A percentile compares a stretch with the other conserved stretches of the same genome.
These are phyloP conservation scores for Zosterops lateralis DNA, from an alignment of 2,113 vertebrate species.

Conservation along the genomic window DNA sequence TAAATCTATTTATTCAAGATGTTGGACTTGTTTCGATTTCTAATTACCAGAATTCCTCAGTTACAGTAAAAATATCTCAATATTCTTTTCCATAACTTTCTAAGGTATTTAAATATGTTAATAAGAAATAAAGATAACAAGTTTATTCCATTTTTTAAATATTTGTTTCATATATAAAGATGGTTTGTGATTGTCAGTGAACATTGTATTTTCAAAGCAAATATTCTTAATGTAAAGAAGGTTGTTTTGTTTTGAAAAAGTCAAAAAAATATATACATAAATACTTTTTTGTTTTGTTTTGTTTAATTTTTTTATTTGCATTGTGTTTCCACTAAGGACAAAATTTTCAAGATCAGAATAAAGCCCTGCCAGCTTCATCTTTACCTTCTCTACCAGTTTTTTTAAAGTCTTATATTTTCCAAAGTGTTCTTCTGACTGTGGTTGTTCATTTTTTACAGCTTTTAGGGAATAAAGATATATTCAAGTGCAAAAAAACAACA, in stretches of 20 bases:
- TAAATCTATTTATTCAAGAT: not conserved
- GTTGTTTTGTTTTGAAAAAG: fast-evolving
- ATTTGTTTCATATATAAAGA: not conserved
- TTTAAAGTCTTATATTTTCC: not conserved
- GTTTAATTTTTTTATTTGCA: not conserved
- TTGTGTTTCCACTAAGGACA: not conserved
- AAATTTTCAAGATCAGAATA: not conserved
- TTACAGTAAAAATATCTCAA: not conserved
- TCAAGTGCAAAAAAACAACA: not conserved
- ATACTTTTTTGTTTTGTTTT: not conserved
- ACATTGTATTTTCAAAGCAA: not conserved
- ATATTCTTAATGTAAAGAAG: not conserved
- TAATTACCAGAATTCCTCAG: not conserved
- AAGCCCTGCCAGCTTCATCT: not conserved
- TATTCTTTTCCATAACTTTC: not conserved
- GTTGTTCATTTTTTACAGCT: not conserved
- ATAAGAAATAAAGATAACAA: not conserved
- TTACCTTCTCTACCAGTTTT: not conserved
- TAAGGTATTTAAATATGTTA: not conserved
- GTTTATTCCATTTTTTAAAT: fast-evolving
- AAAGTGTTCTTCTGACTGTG: not conserved
- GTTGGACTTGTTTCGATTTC: not conserved
- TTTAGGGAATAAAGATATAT: not conserved
- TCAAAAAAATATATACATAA: not conserved
- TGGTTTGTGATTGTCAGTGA: not conserved